Base-by-base conservation (phyloP, 2,888 invertebrate genomes). In the Pseudococcus longispinus region DNA sequence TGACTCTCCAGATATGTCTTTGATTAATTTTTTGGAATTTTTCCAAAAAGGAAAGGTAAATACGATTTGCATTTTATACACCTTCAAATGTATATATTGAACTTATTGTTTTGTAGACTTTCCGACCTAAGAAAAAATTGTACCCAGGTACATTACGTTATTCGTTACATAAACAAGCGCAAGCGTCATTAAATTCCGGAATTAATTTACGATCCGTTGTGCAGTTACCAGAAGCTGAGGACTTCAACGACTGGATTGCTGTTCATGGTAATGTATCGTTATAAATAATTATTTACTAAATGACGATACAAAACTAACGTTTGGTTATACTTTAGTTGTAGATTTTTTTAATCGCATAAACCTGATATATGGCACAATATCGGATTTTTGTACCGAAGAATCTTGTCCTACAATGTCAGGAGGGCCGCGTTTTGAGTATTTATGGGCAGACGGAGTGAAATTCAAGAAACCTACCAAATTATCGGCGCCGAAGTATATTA, bases 261-360 rank as follows among this genome's bases (percentile, higher is more conserved):
- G 97, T 97, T 5, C 97, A 97, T 91, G 97, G 96, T 96, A 92
- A n/a, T 29, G 11, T 20, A 51, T 13, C n/a, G 26, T 26, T 23
- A 65, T 42, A 4, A 9, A 15, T 37, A 9, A 15, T 37, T 1
- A 70, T 70, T 85, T 13, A 1, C 15, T 46, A 9, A 85, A 37
- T 37, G 37, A 42, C 0, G 29, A 46, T 77, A 82, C 18, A 9
- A 20, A 37, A 85, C 70, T 65, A 32, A 85, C 23, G 1, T 65
- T 18, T 23, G 46, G 15, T 60, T 37, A 9, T 70, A 42, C 20
- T 87, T 13, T 91, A 96, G 96, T 97, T 89, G 97, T 97, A 46
- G 97, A 97, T 90, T 97, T 97, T 91, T 97, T 97, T 91, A 97
- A 97, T 91, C 93, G 97, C 89, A 96, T 97, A 89, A 97, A 97